Evolutionary conservation across 2,113 vertebrate species (phyloP).

Genomic region (Lophura nycthemera): DNA sequence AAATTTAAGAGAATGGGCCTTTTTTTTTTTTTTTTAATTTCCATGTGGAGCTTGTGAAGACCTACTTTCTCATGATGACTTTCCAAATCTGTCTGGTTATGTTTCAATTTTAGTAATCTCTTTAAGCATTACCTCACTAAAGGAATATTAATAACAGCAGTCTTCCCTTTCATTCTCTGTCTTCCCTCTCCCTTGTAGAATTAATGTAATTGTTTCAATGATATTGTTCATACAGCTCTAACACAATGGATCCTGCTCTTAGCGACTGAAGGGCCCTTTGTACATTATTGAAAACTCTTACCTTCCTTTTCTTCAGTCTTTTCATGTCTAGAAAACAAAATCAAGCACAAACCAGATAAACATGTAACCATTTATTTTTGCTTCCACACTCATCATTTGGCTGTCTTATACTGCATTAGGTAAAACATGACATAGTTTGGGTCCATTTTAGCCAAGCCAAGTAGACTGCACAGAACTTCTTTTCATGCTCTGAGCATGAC

Average conservation of each 20-base stretch:
- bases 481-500: background rate
- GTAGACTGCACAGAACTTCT: background rate
- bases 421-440: background rate
- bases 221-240: background rate
- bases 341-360: background rate
- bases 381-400: background rate
- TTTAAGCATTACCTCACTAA: background rate
- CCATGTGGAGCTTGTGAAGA: background rate
- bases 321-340: background rate
- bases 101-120: background rate
- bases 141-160: background rate
- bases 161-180: background rate
- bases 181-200: background rate
- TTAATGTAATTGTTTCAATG: background rate
- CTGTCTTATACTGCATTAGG: background rate
- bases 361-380: background rate
- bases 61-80: background rate
- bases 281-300: background rate
- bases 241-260: rapidly evolving
- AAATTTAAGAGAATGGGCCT: background rate
- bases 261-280: background rate
- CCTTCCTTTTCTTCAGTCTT: background rate
- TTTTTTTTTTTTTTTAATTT: background rate
- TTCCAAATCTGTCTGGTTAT: background rate
- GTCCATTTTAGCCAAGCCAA: background rate